These are phyloP conservation scores for Pteropus rufus DNA, from an alignment of 2,797 vertebrate species.

Conservation along the genomic window DNA sequence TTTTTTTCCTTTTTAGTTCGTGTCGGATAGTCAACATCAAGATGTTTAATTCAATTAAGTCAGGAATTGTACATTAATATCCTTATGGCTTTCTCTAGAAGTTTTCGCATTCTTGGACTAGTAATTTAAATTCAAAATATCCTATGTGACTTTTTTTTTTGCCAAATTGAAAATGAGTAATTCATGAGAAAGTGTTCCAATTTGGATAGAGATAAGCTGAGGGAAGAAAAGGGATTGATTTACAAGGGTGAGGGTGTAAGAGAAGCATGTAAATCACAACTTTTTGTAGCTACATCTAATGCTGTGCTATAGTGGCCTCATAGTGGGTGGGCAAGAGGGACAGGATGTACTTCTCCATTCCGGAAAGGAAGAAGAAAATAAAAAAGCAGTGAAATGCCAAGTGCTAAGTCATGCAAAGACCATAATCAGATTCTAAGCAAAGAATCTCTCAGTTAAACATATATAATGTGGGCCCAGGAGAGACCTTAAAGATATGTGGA, in stretches of 20 bases:
- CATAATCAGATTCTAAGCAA: constrained; percentile 2
- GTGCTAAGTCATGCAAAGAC: neutral
- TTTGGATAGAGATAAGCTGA: constrained; percentile 27
- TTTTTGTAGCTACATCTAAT: neutral
- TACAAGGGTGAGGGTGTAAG: neutral
- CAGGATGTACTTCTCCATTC: neutral
- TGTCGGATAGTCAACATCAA: neutral
- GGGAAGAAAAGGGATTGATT: neutral
- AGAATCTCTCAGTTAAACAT: neutral
- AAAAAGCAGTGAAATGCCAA: neutral
- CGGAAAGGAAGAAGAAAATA: constrained; percentile 30
- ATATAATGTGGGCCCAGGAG: neutral
- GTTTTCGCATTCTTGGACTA: neutral
- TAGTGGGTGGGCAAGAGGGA: neutral
- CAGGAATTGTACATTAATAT: neutral
- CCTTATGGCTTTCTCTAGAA: neutral
- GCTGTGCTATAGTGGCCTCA: neutral
- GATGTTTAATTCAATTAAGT: neutral
- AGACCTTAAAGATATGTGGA: neutral
- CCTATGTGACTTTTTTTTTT: neutral
- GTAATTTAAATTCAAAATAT: constrained; percentile 50
- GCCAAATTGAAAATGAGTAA: neutral
- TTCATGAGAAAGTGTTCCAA: neutral
- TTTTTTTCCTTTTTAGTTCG: constrained; percentile 35
- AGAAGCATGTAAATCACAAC: neutral